Percentiles rank a stretch among this genome's conserved stretches.
Conservation (phyloP, 2,113 vertebrate species). For the Echinops telfairi region DNA sequence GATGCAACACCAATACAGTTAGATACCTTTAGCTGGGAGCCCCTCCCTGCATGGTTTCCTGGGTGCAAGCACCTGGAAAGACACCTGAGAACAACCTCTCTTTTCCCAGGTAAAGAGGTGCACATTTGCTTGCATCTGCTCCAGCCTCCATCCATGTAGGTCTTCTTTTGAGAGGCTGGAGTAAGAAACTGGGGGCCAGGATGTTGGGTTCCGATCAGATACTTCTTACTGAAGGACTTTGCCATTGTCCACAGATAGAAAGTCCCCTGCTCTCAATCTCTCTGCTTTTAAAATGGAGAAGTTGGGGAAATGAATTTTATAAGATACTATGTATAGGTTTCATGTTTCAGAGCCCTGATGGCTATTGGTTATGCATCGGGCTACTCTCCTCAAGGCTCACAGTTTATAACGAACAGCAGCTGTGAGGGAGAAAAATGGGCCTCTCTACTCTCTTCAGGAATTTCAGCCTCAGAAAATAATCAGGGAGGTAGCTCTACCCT, state of each 20-base stretch:
- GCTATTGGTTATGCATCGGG: neutral
- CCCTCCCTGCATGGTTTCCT: neutral
- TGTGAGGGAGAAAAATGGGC: neutral
- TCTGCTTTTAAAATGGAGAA: neutral
- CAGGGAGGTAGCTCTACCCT: too few species aligned
- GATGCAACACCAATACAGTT: neutral
- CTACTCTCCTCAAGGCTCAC: neutral
- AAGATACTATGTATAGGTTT: too few species aligned
- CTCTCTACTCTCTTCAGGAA: too few species aligned
- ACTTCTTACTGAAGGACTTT: neutral
- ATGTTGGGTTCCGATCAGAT: neutral
- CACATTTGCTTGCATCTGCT: neutral
- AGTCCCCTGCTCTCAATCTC: neutral
- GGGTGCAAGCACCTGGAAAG: neutral
- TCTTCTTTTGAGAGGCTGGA: neutral
- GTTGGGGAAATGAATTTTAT: neutral
- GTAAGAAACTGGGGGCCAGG: neutral
- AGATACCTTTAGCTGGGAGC: neutral
- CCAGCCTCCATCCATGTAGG: neutral
- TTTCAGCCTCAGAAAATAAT: too few species aligned
- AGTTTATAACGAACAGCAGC: neutral
- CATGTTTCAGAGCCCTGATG: neutral
- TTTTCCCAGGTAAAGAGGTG: neutral
- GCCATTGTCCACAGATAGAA: neutral
- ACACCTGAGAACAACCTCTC: neutral